Conservation (phyloP, 1,140 invertebrate genomes). For the Plectrocnemia conspersa region DNA sequence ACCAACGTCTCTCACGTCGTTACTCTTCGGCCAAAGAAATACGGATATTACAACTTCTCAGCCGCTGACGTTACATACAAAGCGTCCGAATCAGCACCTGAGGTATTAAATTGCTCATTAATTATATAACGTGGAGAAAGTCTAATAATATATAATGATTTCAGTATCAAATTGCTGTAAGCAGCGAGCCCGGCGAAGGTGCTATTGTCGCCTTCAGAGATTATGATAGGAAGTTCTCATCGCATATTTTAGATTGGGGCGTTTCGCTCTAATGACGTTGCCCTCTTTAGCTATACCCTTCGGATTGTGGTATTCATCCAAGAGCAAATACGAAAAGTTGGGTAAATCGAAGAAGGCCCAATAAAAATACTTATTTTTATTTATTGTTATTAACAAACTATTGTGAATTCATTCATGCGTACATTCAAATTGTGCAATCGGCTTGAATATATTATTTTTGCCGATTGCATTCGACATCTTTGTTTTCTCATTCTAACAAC, state of each 20-base stretch:
- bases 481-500: no score
- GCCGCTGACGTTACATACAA: conserved; percentile 90
- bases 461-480: no score
- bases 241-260: conserved; percentile 94
- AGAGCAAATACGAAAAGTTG: conserved; percentile 88
- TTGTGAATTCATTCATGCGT: conserved; percentile 6
- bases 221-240: conserved; percentile 97
- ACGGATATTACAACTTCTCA: conserved; percentile 96
- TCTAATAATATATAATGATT: conserved; percentile 37
- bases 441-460: conserved; percentile 22
- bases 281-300: conserved; percentile 93
- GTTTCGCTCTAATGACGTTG: conserved; percentile 95
- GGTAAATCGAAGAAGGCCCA: conserved; percentile 61
- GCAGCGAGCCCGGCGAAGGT: conserved; percentile 94
- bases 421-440: background rate
- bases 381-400: background rate
- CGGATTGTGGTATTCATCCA: conserved; percentile 89
- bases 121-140: background rate
- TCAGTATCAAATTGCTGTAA: conserved; percentile 77
- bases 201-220: conserved; percentile 92
- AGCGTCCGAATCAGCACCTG: conserved; percentile 68
- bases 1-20: conserved; percentile 93
- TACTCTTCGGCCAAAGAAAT: conserved; percentile 82
- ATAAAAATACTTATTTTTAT: conserved; percentile 32
- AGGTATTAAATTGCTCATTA: conserved; percentile 47